Base-by-base conservation (phyloP, 2,888 invertebrate genomes). In the Oeneis ivallda region DNA sequence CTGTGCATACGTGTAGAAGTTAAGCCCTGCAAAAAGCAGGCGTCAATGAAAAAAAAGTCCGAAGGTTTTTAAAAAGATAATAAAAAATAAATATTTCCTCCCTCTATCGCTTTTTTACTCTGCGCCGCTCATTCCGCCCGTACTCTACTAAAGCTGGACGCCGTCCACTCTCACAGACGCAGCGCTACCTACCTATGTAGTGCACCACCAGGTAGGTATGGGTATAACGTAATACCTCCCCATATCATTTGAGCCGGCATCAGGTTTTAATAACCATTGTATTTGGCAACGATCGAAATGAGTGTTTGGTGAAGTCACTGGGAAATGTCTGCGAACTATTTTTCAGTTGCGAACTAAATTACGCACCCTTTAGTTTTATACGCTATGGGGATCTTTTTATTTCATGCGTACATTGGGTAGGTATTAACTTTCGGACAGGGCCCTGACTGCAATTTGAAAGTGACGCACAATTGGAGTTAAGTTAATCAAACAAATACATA, bases 191-290 rank as follows among this genome's bases (percentile, higher is more conserved):
- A 72, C 73, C 65, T 67, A 69, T 65, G 64, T 65, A 64, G 59
- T 45, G 47, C 4, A 26, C 26, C 5, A 4, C 17, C 73, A 71
- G 71, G 71, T 69, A 68, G 71, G 71, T 70, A 72, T 72, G 75
- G 71, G 73, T 75, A 78, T 78, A 74, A 71, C 71, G 72, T 75
- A 76, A 81, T 82, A 77, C 83, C 79, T 78, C 80, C 80, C 79
- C 78, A 81, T 81, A 86, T 83, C 82, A 84, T 83, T 83, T 82
- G 80, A 82, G 80, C 74, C 77, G 73, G 80, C 83, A 84, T 82
- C 86, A 80, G 80, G 85, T 89, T 90, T 89, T 91, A 92, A 91
- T 92, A 92, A 90, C 90, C 91, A 91, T 92, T 91, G 91, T 92
- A 91, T 91, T 91, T 91, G 85, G 89, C 81, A 84, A 78, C 88